These are phyloP conservation scores for Merops nubicus DNA, from an alignment of 2,113 vertebrate species.

Conservation along the genomic window DNA sequence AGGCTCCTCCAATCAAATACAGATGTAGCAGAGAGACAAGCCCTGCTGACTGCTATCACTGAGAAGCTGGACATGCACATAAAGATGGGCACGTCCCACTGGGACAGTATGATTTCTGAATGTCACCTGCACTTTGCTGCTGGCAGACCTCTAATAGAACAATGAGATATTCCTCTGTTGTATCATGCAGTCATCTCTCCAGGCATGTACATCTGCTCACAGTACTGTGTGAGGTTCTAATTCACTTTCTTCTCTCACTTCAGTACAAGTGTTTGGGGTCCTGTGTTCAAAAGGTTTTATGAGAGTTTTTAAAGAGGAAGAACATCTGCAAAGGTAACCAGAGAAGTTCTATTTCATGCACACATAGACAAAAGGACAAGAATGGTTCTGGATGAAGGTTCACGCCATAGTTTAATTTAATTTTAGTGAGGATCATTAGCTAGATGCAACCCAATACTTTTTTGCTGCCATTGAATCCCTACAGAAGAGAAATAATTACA, in stretches of 20 bases:
- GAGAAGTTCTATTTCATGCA: neutral
- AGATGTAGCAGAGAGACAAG: neutral
- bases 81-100: fast-evolving
- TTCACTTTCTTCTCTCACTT: neutral
- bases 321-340: neutral
- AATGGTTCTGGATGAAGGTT: neutral
- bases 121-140: neutral
- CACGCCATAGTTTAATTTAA: neutral
- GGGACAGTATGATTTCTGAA: neutral
- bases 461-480: neutral
- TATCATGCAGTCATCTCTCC: neutral
- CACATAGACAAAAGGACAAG: neutral
- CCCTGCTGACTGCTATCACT: neutral
- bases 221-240: fast-evolving
- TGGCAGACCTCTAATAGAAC: neutral
- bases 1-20: neutral
- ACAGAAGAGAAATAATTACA: neutral
- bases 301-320: neutral
- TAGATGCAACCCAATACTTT: neutral
- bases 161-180: neutral
- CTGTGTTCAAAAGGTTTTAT: neutral
- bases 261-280: neutral
- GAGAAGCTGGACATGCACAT: neutral
- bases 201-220: neutral
- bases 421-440: neutral